phyloP scores from a whole-genome alignment of 2,888 invertebrate genomes.

The Abscondita cerata region DNA sequence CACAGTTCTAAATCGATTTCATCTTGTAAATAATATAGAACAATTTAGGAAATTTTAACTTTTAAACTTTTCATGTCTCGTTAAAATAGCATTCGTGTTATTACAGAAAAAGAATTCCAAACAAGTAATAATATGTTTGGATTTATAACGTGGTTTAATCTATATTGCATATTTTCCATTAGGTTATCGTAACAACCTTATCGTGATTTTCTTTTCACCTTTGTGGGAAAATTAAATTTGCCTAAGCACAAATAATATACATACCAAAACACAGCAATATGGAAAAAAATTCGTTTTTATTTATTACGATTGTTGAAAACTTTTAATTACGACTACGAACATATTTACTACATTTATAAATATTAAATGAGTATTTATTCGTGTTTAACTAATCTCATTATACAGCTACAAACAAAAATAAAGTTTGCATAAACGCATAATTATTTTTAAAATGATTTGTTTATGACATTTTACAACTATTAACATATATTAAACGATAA shows the following conservation, averaged over 20 bases:
- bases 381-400: no score
- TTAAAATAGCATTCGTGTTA: conserved; percentile 33
- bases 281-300: not conserved
- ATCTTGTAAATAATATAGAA: conserved; percentile 27
- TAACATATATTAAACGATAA: no score
- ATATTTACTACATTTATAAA: no score
- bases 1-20: conserved; percentile 11
- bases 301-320: no score
- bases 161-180: conserved; percentile 32
- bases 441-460: no score
- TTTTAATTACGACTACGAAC: no score
- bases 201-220: conserved; percentile 29
- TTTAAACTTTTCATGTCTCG: conserved; percentile 21
- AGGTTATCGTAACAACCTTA: conserved; percentile 30
- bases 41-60: conserved; percentile 25
- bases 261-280: not conserved
- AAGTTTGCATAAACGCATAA: no score
- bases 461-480: no score
- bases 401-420: no score
- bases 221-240: conserved; percentile 29
- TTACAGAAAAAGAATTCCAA: conserved; percentile 25
- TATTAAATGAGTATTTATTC: no score
- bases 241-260: conserved; percentile 15
- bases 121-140: conserved; percentile 33
- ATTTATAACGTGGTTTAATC: conserved; percentile 33